Conservation (phyloP, 2,888 invertebrate genomes). For the Heliconius erato region DNA sequence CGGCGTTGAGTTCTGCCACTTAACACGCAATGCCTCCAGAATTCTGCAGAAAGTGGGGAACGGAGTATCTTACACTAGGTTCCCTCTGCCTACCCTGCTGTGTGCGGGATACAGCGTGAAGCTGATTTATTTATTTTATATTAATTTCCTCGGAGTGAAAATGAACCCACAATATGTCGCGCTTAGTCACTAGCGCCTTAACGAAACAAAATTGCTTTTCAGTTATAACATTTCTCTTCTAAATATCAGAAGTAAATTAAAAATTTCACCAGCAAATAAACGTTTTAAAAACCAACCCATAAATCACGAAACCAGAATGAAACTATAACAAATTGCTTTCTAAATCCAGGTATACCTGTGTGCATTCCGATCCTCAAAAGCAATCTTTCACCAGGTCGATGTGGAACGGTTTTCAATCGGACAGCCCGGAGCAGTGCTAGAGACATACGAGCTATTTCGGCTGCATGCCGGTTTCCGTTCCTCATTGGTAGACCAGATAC, state of each 20-base stretch:
- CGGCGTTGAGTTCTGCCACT: no score
- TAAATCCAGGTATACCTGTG: constrained; percentile 84
- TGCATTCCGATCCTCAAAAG: constrained; percentile 97
- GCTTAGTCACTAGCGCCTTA: neutral
- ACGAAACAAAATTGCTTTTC: neutral
- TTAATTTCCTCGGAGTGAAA: no score
- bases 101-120: no score
- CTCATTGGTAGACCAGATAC: constrained; percentile 96
- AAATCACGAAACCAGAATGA: neutral
- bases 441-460: constrained; percentile 97
- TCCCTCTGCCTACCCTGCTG: no score
- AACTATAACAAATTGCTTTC: neutral
- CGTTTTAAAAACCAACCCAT: neutral
- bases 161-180: neutral
- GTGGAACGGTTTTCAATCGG: constrained; percentile 95
- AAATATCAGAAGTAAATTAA: neutral
- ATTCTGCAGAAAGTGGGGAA: no score
- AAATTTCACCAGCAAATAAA: neutral
- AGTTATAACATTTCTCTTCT: neutral
- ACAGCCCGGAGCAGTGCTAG: constrained; percentile 94
- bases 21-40: no score
- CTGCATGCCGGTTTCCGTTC: constrained; percentile 96
- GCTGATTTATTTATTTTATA: no score
- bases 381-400: constrained; percentile 94
- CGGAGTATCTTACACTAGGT: no score